phyloP scores from a whole-genome alignment of 64 coral and sea anemone species.

The Cladopsammia gracilis region DNA sequence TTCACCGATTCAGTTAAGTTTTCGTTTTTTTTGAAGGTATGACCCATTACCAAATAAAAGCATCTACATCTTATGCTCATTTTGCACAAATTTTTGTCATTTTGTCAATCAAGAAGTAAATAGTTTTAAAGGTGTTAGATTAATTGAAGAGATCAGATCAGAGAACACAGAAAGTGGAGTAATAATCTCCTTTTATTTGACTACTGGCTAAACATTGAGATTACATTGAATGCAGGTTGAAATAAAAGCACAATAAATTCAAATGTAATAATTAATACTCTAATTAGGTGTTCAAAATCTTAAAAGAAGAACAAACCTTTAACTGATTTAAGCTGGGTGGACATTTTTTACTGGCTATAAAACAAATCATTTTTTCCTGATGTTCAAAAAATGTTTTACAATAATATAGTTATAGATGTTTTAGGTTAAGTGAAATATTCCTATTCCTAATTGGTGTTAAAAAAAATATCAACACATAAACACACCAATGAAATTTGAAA shows the following conservation, averaged over 20 bases:
- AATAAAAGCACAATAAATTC: background rate
- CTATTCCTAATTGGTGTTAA: background rate
- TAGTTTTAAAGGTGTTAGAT: background rate
- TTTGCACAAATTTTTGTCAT: background rate
- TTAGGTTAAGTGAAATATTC: too few species aligned
- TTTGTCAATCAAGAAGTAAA: background rate
- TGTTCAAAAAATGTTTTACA: background rate
- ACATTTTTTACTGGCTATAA: background rate
- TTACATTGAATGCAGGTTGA: background rate
- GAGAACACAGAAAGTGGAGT: conserved; percentile 23
- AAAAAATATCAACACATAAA: background rate
- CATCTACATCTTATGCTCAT: too few species aligned
- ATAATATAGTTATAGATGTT: background rate
- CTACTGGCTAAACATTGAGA: conserved; percentile 25
- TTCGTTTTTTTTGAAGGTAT: too few species aligned
- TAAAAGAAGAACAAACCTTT: background rate
- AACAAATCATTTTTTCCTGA: background rate
- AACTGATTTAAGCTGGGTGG: background rate
- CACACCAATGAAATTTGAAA: conserved; percentile 2
- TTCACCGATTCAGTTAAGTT: background rate
- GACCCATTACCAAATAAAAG: background rate
- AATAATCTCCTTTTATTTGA: conserved; percentile 36
- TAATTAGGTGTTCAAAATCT: conserved; percentile 3
- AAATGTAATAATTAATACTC: background rate
- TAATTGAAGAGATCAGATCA: background rate